Evolutionary conservation across 2,888 invertebrate species (phyloP).

Genomic region (Coleophora deauratella): DNA sequence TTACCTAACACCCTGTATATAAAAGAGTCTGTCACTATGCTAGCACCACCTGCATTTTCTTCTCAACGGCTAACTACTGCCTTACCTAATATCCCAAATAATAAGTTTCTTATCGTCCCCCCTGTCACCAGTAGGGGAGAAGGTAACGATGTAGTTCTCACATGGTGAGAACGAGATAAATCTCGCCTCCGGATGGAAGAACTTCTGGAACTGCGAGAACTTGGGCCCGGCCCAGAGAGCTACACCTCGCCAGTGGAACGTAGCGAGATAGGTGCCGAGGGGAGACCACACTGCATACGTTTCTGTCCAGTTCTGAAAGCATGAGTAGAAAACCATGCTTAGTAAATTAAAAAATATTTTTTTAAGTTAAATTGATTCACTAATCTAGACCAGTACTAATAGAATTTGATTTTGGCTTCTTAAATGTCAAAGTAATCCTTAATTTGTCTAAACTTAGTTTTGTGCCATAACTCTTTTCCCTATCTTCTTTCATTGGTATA

Average conservation of each 20-base stretch:
- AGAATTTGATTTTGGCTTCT: no score
- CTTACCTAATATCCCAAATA: conserved; percentile 94
- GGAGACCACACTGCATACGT: conserved; percentile 99
- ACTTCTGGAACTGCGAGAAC: conserved; percentile 93
- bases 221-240: conserved; percentile 98
- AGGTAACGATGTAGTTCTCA: conserved; percentile 97
- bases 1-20: no score
- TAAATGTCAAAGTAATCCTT: no score
- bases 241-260: conserved; percentile 96
- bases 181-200: conserved; percentile 91
- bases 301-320: conserved; percentile 91
- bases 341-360: not conserved
- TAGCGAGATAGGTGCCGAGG: conserved; percentile 95
- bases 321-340: conserved; percentile 3
- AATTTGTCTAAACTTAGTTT: no score
- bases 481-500: no score
- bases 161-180: conserved; percentile 98
- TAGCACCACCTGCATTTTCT: no score
- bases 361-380: no score
- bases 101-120: conserved; percentile 88
- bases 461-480: no score
- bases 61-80: no score
- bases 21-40: no score
- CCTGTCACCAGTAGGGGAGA: conserved; percentile 85
- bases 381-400: no score